Evolutionary conservation across 1,140 invertebrate genomes (phyloP), one percentile per base, ranked within the genome.

Genomic region (Limonius californicus): DNA sequence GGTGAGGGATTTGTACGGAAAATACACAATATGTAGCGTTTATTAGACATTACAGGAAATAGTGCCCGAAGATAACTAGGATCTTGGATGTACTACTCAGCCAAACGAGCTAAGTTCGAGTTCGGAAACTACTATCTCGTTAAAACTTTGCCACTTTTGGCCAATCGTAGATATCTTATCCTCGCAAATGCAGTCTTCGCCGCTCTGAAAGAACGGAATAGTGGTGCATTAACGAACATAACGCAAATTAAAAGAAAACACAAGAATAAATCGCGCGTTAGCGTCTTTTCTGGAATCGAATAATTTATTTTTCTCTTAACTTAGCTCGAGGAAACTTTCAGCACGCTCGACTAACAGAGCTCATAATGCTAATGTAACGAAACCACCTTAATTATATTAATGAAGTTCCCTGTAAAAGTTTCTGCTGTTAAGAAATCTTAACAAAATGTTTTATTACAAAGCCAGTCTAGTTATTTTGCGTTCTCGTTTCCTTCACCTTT

Each of bases 51-150:
- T 50, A 50, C 45, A 7, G 42, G 14, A 50, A 50, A 50, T 50
- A 50, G 45, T 50, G 45, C 45, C 45, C 14, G 45, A 14, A 50
- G 45, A 18, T 50, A 50, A 50, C 45, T 50, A 50, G 45, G 14
- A 50, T 50, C 45, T 50, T n/a, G 45, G 8, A 15, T 50, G 14
- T 50, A 50, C 6, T 21, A 50, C 45, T 21, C 45, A 21, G 16
- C 45, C 45, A 50, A 50, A 50, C 45, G 45, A 50, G 45, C 45
- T 50, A 50, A 50, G 45, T 50, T 50, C 45, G 45, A 50, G 45
- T 50, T 50, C 45, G 45, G 16, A 50, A 50, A 50, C 45, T 50
- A 21, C 45, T 50, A 21, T 21, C 45, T 50, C 45, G 45, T 50
- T 50, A 50, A 50, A 50, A 50, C 45, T 50, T 50, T 50, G 20